Evolutionary conservation across 2,797 vertebrate genomes (phyloP), one percentile per base, ranked within the genome.

Genomic region (Danionella dracula): DNA sequence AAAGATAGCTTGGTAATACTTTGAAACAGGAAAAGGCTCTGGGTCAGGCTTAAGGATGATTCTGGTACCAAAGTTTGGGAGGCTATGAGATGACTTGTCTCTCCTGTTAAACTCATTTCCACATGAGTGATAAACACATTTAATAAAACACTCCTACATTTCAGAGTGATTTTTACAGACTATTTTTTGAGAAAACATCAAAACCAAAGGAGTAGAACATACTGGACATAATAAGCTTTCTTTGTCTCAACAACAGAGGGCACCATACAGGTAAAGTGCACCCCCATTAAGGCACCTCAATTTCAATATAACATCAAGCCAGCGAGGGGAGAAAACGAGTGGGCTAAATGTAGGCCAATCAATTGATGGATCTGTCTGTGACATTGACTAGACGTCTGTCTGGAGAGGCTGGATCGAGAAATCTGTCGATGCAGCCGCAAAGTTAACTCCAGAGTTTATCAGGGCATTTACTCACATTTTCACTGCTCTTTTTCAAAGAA

Each of bases 1-100:
- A 44, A 79, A 48, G 62, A 68, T 62, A 54, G 72, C 27, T 68
- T 82, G 84, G 75, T 82, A 81, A 78, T 89, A 84, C 84, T 88
- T 88, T 88, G 82, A 87, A 87, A 87, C 83, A 79, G 68, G 71
- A 64, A 72, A 77, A 60, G 1, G 86, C 87, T 85, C 74, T 71
- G 68, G 86, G 86, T 83, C 73, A 79, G 76, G 82, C 85, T 87
- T 83, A 78, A 86, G 84, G 80, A 49, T 83, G 84, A 86, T 85
- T 86, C 84, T 79, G 38, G 31, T 34, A 84, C 85, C 79, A 82
- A 78, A 71, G 78, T 83, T 75, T 84, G 82, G 81, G 82, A 86
- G 84, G 76, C 79, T 71, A 80, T 80, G 78, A 85, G 81, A 85
- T 85, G 82, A 58, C 73, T 79, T 85, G 78, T 77, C 78, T 75